Conservation (phyloP, 2,888 invertebrate species). For the Antheraea assamensis region DNA sequence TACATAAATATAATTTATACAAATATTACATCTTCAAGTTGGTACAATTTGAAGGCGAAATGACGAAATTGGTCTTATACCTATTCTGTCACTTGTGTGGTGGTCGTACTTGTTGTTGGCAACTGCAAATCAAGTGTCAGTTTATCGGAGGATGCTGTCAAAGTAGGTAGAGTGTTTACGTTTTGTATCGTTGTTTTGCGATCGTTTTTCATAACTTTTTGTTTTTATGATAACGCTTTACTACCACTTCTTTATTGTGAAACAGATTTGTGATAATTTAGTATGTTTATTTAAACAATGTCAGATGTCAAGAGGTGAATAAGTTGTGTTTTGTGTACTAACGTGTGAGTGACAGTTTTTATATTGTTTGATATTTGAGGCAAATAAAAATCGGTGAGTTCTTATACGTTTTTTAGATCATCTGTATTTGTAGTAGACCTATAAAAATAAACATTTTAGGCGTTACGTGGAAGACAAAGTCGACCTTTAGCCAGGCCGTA, state of each 20-base stretch:
- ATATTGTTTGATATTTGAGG: conserved; percentile 78
- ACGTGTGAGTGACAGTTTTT: conserved; percentile 77
- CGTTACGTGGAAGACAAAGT: conserved; percentile 39
- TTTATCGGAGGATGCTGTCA: conserved; percentile 77
- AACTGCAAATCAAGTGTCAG: conserved; percentile 64
- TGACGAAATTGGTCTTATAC: conserved; percentile 55
- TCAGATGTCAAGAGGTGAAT: conserved; percentile 82
- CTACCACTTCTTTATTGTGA: conserved; percentile 59
- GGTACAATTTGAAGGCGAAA: conserved; percentile 44
- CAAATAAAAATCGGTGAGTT: conserved; percentile 77
- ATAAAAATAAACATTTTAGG: conserved; percentile 34
- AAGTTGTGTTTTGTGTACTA: conserved; percentile 74
- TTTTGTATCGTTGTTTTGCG: conserved; percentile 80
- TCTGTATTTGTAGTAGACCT: conserved; percentile 33
- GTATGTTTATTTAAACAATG: conserved; percentile 63
- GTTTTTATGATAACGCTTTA: conserved; percentile 73
- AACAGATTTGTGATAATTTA: conserved; percentile 61
- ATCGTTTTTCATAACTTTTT: conserved; percentile 78
- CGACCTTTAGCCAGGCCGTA: neutral
- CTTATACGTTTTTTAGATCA: conserved; percentile 45
- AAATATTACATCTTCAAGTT: conserved; percentile 23
- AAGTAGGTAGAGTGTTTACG: conserved; percentile 80
- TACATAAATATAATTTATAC: neutral
- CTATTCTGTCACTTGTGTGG: neutral
- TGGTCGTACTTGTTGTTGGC: conserved; percentile 53